These are phyloP conservation scores for Gambelia wislizenii DNA, from an alignment of 2,797 vertebrate species.

Conservation along the genomic window DNA sequence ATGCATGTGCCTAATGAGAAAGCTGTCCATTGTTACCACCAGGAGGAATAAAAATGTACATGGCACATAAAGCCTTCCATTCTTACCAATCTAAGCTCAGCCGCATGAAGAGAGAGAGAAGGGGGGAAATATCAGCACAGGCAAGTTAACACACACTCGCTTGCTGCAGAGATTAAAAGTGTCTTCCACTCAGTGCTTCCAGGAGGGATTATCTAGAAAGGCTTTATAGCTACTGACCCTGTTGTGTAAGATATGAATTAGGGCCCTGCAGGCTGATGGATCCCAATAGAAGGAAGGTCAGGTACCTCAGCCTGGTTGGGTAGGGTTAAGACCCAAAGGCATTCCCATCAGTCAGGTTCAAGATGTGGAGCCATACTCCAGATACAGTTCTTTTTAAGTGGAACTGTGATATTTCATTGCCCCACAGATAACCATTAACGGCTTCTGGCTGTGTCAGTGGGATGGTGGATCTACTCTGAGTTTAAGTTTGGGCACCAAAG, in stretches of 20 bases:
- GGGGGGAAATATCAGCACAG: too few species aligned
- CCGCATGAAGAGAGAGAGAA: background rate
- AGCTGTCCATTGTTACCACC: background rate
- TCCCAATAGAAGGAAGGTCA: background rate
- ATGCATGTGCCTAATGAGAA: background rate
- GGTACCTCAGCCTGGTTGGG: background rate
- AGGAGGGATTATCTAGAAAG: background rate
- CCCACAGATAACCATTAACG: too few species aligned
- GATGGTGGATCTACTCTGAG: background rate
- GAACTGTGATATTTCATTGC: background rate
- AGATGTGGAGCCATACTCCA: background rate
- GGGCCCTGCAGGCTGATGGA: background rate
- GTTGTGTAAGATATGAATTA: background rate
- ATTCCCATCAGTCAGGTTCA: background rate
- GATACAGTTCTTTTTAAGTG: background rate
- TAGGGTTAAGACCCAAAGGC: background rate
- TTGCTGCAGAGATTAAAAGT: constrained; percentile 2
- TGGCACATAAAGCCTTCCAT: background rate
- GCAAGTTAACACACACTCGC: background rate
- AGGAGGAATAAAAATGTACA: constrained; percentile 20
- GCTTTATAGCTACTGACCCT: background rate
- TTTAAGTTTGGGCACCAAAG: too few species aligned
- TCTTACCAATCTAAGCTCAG: background rate
- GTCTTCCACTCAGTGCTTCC: background rate
- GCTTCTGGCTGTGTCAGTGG: too few species aligned